Evolutionary conservation across 2,888 invertebrate species (phyloP).

Genomic region (Aphodius granarius): DNA sequence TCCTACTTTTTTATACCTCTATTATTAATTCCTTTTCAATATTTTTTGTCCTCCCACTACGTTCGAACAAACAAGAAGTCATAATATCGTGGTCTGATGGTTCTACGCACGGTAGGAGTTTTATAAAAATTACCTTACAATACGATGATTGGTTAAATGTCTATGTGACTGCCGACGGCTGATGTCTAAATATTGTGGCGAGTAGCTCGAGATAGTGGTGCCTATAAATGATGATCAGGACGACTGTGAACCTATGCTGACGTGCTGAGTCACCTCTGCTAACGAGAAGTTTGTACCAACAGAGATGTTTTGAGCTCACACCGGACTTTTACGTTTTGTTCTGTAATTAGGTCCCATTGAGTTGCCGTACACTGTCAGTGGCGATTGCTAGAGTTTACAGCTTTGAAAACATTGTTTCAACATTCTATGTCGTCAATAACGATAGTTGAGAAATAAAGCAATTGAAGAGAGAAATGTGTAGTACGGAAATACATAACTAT

Average conservation of each 20-base stretch:
- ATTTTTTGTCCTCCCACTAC: neutral
- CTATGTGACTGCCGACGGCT: neutral
- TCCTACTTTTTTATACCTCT: neutral
- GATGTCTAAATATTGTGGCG: neutral
- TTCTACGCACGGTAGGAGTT: neutral
- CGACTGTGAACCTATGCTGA: neutral
- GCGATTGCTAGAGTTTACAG: neutral
- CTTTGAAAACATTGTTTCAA: neutral
- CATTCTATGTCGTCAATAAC: no score
- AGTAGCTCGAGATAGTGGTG: neutral
- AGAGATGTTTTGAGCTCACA: conserved; percentile 35
- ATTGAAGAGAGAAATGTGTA: no score
- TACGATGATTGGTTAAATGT: neutral
- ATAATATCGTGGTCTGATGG: neutral
- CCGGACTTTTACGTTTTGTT: conserved; percentile 33
- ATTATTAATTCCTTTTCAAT: neutral
- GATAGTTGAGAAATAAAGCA: no score
- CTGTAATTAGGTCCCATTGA: conserved; percentile 32
- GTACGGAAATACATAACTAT: no score
- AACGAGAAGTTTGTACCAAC: conserved; percentile 35
- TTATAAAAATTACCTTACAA: neutral
- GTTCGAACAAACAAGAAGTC: neutral
- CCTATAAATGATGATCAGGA: neutral
- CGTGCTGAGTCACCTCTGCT: conserved; percentile 42
- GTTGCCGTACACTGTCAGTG: neutral